phyloP scores from a whole-genome alignment of 2,113 vertebrate genomes.

The Panthera tigris region DNA sequence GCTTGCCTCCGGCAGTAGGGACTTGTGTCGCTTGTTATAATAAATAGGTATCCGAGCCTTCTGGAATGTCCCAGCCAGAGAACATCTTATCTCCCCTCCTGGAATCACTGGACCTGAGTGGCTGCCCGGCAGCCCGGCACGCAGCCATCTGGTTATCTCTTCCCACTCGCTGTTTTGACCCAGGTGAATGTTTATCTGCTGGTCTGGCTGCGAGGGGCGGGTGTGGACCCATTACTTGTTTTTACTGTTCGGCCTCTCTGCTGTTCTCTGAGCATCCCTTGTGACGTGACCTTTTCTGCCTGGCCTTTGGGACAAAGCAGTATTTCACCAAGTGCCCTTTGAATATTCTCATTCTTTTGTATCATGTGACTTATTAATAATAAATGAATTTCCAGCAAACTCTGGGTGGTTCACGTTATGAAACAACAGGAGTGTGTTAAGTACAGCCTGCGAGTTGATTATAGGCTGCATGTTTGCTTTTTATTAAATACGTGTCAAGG shows the following conservation, averaged over 20 bases:
- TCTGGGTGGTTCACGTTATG: background rate
- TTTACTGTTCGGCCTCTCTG: background rate
- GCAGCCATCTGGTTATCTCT: fast-evolving
- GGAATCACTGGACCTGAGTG: fast-evolving
- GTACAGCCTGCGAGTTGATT: background rate
- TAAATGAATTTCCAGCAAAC: constrained; percentile 49
- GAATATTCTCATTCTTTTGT: constrained; percentile 53
- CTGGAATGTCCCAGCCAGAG: background rate
- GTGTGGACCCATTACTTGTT: background rate
- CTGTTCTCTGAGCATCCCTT: background rate
- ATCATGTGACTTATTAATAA: constrained; percentile 45
- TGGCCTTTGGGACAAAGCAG: background rate
- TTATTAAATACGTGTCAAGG: no score
- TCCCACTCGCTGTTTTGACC: background rate
- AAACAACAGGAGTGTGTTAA: background rate
- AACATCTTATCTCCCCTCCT: background rate
- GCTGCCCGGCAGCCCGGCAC: background rate
- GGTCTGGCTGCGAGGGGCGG: background rate
- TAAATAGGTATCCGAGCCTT: background rate
- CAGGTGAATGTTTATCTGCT: background rate
- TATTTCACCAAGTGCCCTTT: constrained; percentile 32
- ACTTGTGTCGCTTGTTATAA: background rate
- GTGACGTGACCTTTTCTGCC: constrained; percentile 39
- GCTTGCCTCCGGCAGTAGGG: background rate
- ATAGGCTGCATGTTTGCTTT: background rate